These are phyloP conservation scores for Poecilia picta DNA, from an alignment of 2,797 vertebrate genomes.

Conservation along the genomic window DNA sequence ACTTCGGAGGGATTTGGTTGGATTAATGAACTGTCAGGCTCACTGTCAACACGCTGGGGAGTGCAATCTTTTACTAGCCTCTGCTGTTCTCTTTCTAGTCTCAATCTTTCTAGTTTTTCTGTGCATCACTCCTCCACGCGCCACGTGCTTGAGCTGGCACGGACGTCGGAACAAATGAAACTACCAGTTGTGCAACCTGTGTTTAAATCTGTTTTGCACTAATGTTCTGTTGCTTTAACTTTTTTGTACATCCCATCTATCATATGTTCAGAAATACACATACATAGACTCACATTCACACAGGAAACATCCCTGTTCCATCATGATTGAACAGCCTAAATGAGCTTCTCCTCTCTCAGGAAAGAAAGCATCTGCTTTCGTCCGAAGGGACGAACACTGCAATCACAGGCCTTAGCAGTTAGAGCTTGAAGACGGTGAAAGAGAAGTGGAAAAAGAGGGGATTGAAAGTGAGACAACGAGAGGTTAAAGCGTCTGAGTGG, in stretches of 20 bases:
- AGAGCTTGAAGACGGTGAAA: constrained; percentile 53
- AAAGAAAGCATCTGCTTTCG: constrained; percentile 59
- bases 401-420: constrained; percentile 63
- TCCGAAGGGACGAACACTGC: constrained; percentile 57
- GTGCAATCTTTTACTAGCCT: constrained; percentile 76
- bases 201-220: constrained; percentile 49
- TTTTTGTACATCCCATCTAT: constrained; percentile 49
- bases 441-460: constrained; percentile 44
- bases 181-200: constrained; percentile 47
- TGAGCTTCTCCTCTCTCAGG: constrained; percentile 65
- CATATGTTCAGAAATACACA: constrained; percentile 18
- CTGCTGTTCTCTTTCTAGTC: constrained; percentile 60
- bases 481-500: constrained; percentile 47
- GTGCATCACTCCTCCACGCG: constrained; percentile 37
- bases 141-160: constrained; percentile 53
- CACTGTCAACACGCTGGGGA: constrained; percentile 79
- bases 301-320: constrained; percentile 40
- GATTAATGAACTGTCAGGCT: constrained; percentile 84
- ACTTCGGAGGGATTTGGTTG: constrained; percentile 82
- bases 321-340: constrained; percentile 66
- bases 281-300: constrained; percentile 18
- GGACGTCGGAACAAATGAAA: constrained; percentile 47
- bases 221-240: constrained; percentile 53
- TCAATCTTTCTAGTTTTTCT: constrained; percentile 49
- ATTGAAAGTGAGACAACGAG: constrained; percentile 38